Conservation (phyloP, 1,140 invertebrate species). For the Tetramorium simillimum region DNA sequence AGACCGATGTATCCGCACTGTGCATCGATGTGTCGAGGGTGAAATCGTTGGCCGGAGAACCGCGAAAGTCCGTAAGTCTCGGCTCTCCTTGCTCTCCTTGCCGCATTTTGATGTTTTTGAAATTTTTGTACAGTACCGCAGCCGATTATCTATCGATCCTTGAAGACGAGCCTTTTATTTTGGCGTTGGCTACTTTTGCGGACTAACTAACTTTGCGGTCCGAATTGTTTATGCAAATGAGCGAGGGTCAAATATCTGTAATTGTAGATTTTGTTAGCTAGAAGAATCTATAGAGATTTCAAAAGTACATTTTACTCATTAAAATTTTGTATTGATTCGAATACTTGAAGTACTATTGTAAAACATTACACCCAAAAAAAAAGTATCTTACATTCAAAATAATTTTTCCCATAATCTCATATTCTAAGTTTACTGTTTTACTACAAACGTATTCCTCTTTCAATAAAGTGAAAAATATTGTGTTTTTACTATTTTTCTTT, state of each 20-base stretch:
- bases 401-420: no score
- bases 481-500: no score
- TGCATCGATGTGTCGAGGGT: conserved; percentile 58
- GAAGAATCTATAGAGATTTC: not conserved
- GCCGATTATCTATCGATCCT: not conserved
- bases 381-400: no score
- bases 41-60: conserved; percentile 21
- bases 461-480: no score
- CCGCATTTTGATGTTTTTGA: not conserved
- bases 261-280: not conserved
- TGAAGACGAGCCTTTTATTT: not conserved
- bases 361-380: not conserved
- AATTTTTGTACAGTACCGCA: not conserved
- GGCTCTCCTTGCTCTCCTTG: not conserved
- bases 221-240: not conserved
- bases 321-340: not conserved
- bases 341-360: not conserved
- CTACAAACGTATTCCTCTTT: no score
- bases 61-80: conserved; percentile 58
- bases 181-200: not conserved
- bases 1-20: conserved; percentile 66
- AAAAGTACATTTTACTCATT: not conserved
- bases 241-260: not conserved
- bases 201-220: not conserved
- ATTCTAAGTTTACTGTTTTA: no score